Base-by-base conservation (phyloP, 2,113 vertebrate species). In the Tapirus terrestris region DNA sequence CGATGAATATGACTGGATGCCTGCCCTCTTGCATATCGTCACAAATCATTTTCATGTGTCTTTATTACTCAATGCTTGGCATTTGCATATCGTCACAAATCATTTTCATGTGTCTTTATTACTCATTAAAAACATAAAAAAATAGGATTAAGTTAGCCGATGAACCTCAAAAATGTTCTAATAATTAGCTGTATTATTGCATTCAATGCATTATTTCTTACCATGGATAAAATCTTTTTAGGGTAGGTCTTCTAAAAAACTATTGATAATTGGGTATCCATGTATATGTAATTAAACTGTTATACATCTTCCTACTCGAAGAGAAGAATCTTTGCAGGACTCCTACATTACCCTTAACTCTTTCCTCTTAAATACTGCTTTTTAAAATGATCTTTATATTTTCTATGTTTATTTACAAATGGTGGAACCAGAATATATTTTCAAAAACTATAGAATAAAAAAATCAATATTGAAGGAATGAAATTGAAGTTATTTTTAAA, bases 51-150 rank as follows among this genome's bases (percentile, higher is more conserved):
- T 33, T 51, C 36, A 5, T 10, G 25, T 0, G 10, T 63, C 36
- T n/a, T 31, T n/a, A n/a, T 21, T 29, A 31, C 20, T 3, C n/a
- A 6, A 5, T 0, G 1, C 56, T 14, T 12, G 33, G 5, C 5
- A 0, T 76, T 16, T n/a, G 6, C 3, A 0, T 36, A 10, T 16
- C 25, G 0, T 10, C 2, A 7, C 6, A 16, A 31, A 8, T 21
- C 16, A 31, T 70, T 48, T 33, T 51, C 36, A 5, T 10, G 25
- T 0, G 10, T 63, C 36, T n/a, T 31, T n/a, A n/a, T 21, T 29
- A 31, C 20, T 18, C 9, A 53, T 16, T 43, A 58, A 77, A 93
- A 39, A 12, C 23, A 5, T 48, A 48, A 48, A 48, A 48, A 48
- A 60, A 21, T 39, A 33, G 8, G 61, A 58, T 91, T 56, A 36